Conservation (phyloP, 2,797 vertebrate species). For the Rachycentron canadum region DNA sequence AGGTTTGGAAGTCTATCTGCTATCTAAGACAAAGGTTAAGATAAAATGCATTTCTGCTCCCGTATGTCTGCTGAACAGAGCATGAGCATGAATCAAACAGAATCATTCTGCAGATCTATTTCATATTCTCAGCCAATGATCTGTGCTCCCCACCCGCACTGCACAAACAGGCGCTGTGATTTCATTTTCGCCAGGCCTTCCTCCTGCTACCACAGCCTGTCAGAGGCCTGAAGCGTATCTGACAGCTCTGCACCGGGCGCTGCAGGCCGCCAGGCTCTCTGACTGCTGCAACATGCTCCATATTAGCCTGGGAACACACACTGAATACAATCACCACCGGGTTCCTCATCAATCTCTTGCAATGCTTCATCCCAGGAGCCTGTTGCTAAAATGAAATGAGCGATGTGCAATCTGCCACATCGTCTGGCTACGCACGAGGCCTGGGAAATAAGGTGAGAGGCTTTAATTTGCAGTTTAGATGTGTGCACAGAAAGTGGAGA, state of each 20-base stretch:
- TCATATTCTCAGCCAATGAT: constrained; percentile 70
- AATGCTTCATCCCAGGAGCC: constrained; percentile 69
- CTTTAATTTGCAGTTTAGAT: constrained; percentile 69
- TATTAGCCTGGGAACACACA: constrained; percentile 76
- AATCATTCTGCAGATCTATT: constrained; percentile 69
- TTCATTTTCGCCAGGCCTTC: constrained; percentile 74
- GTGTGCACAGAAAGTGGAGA: constrained; percentile 45
- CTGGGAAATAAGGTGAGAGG: constrained; percentile 64
- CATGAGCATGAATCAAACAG: constrained; percentile 65
- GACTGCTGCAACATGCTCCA: constrained; percentile 78
- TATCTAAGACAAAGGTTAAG: constrained; percentile 22
- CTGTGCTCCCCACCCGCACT: constrained; percentile 48
- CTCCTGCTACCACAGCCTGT: constrained; percentile 64
- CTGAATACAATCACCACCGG: constrained; percentile 69
- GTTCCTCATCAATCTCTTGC: constrained; percentile 75
- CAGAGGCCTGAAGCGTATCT: constrained; percentile 77
- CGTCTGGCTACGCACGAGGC: constrained; percentile 55
- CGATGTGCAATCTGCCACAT: constrained; percentile 69
- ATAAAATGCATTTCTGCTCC: constrained; percentile 47
- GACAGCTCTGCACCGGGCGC: constrained; percentile 71
- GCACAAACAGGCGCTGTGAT: constrained; percentile 72
- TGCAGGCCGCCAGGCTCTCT: constrained; percentile 68
- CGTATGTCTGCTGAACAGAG: constrained; percentile 39
- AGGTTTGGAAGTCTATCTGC: constrained; percentile 33
- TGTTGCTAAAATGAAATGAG: constrained; percentile 76